Evolutionary conservation across 2,888 invertebrate genomes (phyloP), one percentile per base, ranked within the genome.

Genomic region (Diarsia dahlii): DNA sequence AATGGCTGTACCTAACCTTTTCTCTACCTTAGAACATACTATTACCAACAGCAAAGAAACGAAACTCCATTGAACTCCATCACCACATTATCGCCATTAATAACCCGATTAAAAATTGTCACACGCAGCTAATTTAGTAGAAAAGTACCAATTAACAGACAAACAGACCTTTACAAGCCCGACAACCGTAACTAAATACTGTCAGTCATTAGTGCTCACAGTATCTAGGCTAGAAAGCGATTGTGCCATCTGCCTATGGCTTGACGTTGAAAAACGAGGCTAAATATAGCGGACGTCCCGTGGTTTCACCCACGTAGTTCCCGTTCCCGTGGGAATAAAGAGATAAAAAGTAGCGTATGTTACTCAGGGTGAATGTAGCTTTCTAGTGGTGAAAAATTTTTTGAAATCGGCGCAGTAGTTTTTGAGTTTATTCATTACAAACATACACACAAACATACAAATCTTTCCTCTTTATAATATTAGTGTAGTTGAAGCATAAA

Each of bases 71-170:
- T 54, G 54, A 54, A 76, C 71, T 73, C 45, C 69, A 18, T 23
- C 34, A 52, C 20, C 50, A 71, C 67, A 73, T 56, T 56, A 6
- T 46, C 46, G 12, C 46, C 54, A 64, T 70, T 67, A 71, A 75
- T 81, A 65, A 72, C 68, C 63, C 72, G 63, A 67, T 80, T 76
- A 71, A 28, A 66, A 52, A 66, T 12, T 72, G 77, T 75, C 80
- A 71, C 46, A 73, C 58, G 56, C 63, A 50, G 72, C 28, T 81
- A 81, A 87, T 84, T 88, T 74, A 85, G 68, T 89, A 85, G 89
- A 90, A 89, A 90, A 66, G 85, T 86, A 84, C 66, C 85, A 90
- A 90, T 89, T 89, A 90, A 74, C 56, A 28, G 72, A 78, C 66
- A 75, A 80, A 80, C 78, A 83, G 79, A 82, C 69, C 84, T 80